Evolutionary conservation across 2,797 vertebrate genomes (phyloP).

Genomic region (Centropyge bicolor): DNA sequence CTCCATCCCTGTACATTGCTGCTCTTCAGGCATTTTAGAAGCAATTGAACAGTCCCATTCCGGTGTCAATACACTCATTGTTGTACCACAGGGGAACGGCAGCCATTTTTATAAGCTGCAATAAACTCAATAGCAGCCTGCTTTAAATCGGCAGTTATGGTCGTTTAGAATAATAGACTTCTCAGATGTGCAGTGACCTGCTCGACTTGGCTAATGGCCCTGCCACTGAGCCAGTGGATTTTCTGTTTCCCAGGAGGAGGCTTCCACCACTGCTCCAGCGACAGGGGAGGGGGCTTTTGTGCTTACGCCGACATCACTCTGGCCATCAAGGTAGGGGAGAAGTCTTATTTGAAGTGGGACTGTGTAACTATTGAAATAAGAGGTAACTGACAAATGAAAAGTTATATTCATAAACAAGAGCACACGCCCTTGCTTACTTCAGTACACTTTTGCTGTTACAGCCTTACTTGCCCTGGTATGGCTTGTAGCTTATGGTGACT

Average conservation of each 20-base stretch:
- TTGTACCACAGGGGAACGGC: conserved; percentile 31
- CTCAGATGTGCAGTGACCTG: conserved; percentile 34
- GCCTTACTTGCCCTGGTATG: neutral
- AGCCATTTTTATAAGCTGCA: conserved; percentile 41
- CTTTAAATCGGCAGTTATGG: conserved; percentile 47
- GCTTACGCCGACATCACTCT: conserved; percentile 97
- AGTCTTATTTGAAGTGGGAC: neutral
- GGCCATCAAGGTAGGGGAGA: conserved; percentile 90
- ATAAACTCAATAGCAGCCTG: conserved; percentile 42
- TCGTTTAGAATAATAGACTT: conserved; percentile 47
- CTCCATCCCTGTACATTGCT: neutral
- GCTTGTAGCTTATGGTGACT: neutral
- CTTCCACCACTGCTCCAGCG: conserved; percentile 97
- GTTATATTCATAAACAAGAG: neutral
- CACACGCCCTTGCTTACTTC: neutral
- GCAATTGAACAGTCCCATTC: conserved; percentile 21
- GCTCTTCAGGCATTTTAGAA: conserved; percentile 25
- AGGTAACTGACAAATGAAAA: neutral
- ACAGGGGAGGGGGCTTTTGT: conserved; percentile 97
- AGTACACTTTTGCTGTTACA: neutral
- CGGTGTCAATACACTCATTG: conserved; percentile 41
- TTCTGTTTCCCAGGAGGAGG: conserved; percentile 89
- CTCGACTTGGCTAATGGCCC: conserved; percentile 18
- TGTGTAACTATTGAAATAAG: neutral
- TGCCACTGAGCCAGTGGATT: conserved; percentile 36